Evolutionary conservation across 1,140 invertebrate genomes (phyloP).

Genomic region (Drosophila teissieri): DNA sequence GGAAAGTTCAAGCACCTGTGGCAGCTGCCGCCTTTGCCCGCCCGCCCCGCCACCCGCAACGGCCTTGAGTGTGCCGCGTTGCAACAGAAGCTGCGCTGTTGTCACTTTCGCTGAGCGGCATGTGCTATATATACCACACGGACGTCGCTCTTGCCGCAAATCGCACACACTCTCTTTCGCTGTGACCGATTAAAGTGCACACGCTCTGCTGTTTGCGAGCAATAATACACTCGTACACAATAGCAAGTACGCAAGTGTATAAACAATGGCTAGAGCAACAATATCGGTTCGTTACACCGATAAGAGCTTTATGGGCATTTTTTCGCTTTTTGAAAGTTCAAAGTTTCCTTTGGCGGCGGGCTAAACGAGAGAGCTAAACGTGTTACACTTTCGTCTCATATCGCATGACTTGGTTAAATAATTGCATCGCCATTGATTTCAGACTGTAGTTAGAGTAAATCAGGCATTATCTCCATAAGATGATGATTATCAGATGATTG

Average conservation of each 20-base stretch:
- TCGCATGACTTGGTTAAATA: slow-evolving; percentile 18
- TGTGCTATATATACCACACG: background rate
- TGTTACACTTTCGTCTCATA: slow-evolving; percentile 25
- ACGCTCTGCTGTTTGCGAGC: slow-evolving; percentile 21
- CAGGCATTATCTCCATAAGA: too few species aligned
- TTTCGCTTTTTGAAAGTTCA: slow-evolving; percentile 50
- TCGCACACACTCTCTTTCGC: slow-evolving; percentile 9
- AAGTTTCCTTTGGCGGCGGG: slow-evolving; percentile 31
- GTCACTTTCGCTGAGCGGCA: slow-evolving; percentile 30
- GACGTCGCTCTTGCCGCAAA: background rate
- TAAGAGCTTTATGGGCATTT: slow-evolving; percentile 52
- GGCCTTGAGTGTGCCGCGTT: background rate
- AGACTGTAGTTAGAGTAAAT: too few species aligned
- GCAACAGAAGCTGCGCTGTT: slow-evolving; percentile 14
- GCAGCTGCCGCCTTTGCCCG: slow-evolving; percentile 8
- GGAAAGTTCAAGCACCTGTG: slow-evolving; percentile 65
- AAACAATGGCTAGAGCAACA: slow-evolving; percentile 34
- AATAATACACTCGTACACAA: background rate
- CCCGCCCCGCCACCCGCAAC: background rate
- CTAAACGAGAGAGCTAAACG: background rate
- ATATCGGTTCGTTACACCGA: slow-evolving; percentile 68
- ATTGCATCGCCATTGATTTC: background rate
- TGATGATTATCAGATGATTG: too few species aligned
- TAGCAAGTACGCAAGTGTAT: background rate
- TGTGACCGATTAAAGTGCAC: slow-evolving; percentile 38